These are phyloP conservation scores for Lordiphosa stackelbergi DNA, from an alignment of 1,140 invertebrate species.

Conservation along the genomic window DNA sequence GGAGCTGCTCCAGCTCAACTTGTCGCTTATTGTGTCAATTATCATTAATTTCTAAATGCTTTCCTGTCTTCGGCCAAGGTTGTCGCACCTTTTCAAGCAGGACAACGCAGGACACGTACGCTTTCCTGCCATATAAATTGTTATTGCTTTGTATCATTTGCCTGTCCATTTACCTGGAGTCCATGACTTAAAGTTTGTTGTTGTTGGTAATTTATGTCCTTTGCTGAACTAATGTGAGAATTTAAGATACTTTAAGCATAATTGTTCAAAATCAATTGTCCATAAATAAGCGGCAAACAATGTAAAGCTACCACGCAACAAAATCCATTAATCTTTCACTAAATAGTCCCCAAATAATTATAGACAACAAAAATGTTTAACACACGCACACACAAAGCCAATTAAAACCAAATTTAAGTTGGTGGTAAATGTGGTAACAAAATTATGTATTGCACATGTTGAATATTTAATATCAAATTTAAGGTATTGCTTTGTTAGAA, in stretches of 20 bases:
- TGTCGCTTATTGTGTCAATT: conserved; percentile 74
- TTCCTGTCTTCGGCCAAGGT: conserved; percentile 58
- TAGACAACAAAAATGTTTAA: too few species aligned
- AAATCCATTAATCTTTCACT: conserved; percentile 46
- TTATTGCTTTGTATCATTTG: conserved; percentile 60
- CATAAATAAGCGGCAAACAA: conserved; percentile 33
- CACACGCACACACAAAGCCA: too few species aligned
- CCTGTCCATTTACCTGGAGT: conserved; percentile 24
- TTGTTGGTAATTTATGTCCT: conserved; percentile 22
- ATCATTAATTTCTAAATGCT: conserved; percentile 72
- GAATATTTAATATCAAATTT: too few species aligned
- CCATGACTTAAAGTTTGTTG: conserved; percentile 51
- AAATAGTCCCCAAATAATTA: conserved; percentile 20
- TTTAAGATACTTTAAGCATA: conserved; percentile 16
- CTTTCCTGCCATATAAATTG: conserved; percentile 57
- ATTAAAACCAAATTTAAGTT: too few species aligned
- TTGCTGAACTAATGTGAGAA: conserved; percentile 11
- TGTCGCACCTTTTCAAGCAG: conserved; percentile 56
- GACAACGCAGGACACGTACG: conserved; percentile 44
- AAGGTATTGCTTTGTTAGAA: too few species aligned
- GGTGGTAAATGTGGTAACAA: too few species aligned
- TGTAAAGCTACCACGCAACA: conserved; percentile 40
- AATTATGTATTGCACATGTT: too few species aligned
- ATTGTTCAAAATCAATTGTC: conserved; percentile 1
- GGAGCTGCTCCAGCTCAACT: conserved; percentile 51